Conservation (phyloP, 2,113 vertebrate species). For the Pachyramphus minor region DNA sequence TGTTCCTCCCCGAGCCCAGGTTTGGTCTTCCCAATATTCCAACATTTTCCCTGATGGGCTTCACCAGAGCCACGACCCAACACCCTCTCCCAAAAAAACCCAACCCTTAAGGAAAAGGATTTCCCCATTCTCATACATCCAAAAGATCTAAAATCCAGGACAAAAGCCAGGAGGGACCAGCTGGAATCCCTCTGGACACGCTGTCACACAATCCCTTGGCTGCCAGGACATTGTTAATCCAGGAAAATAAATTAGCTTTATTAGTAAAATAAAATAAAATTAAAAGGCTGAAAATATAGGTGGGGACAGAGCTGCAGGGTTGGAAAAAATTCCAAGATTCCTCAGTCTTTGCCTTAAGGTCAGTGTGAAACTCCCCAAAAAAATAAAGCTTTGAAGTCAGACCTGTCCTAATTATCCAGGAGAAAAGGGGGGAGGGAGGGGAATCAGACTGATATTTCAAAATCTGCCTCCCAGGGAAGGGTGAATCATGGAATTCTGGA, state of each 20-base stretch:
- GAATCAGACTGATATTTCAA: neutral
- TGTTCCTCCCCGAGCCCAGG: neutral
- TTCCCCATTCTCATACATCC: neutral
- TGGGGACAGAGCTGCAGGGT: neutral
- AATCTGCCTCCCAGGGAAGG: neutral
- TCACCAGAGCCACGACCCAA: neutral
- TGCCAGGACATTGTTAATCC: neutral
- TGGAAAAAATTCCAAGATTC: neutral
- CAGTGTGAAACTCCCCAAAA: neutral
- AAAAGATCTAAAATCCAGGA: neutral
- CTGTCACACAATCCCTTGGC: neutral
- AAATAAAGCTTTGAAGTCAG: neutral
- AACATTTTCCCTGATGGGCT: neutral
- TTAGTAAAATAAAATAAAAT: no score
- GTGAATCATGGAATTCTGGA: neutral
- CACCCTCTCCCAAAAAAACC: neutral
- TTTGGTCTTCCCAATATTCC: neutral
- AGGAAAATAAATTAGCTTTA: neutral
- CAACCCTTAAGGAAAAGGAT: neutral
- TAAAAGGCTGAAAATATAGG: neutral
- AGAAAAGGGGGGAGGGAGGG: fast-evolving
- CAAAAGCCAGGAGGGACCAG: neutral
- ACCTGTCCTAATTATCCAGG: neutral
- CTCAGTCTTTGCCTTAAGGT: neutral
- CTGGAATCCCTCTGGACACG: neutral